Evolutionary conservation across 2,797 vertebrate genomes (phyloP).

Genomic region (Coregonus sp.): DNA sequence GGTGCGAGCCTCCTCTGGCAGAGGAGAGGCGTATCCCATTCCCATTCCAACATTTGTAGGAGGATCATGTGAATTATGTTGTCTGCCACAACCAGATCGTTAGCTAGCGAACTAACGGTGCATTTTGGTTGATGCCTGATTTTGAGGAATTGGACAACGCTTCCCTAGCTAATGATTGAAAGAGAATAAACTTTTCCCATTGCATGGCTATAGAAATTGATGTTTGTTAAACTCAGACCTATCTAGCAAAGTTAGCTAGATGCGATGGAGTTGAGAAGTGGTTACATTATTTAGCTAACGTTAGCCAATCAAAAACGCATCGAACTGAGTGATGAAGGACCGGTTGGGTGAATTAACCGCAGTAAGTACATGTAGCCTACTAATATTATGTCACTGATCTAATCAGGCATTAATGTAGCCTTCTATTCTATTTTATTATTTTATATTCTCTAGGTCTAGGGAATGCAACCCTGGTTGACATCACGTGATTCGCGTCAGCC

Average conservation of each 20-base stretch:
- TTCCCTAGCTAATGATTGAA: neutral
- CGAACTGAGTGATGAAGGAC: constrained; percentile 77
- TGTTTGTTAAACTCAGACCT: neutral
- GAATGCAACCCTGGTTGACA: no score
- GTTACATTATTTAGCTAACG: constrained; percentile 11
- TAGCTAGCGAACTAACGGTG: neutral
- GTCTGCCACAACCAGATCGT: neutral
- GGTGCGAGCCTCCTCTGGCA: neutral
- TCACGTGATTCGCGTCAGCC: no score
- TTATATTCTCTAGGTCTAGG: no score
- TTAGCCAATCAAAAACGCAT: neutral
- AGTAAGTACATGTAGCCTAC: constrained; percentile 65
- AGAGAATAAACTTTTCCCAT: neutral
- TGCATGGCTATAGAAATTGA: neutral
- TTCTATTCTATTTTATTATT: constrained; percentile 42
- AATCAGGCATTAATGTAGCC: constrained; percentile 25
- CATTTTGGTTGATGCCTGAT: neutral
- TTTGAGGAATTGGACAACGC: neutral
- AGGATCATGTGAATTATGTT: neutral
- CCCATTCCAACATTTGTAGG: neutral
- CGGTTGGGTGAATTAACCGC: constrained; percentile 77
- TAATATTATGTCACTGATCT: constrained; percentile 10
- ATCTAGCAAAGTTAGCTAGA: neutral
- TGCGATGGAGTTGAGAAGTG: constrained; percentile 17
- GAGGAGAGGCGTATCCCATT: constrained; percentile 46